Evolutionary conservation across 2,113 vertebrate species (phyloP).

Genomic region (Macrotus californicus): DNA sequence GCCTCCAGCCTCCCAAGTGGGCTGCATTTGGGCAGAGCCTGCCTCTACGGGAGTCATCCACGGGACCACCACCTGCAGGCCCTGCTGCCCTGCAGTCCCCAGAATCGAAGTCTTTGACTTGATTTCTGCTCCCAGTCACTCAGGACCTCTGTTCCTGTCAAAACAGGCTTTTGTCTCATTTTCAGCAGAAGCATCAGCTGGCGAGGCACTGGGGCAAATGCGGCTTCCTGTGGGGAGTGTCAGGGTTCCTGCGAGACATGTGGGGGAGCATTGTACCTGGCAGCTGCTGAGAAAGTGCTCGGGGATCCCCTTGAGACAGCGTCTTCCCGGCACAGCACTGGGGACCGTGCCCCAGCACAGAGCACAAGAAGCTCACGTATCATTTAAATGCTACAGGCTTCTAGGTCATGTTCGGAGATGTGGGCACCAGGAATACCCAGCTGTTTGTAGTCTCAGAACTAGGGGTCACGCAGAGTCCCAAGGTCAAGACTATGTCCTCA

Average conservation of each 20-base stretch:
- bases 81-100: background rate
- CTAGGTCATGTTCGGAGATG: background rate
- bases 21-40: background rate
- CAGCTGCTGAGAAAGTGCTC: background rate
- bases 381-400: background rate
- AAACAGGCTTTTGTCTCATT: background rate
- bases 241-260: background rate
- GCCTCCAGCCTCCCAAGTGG: background rate
- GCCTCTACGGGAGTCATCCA: background rate
- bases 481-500: background rate
- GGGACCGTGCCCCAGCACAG: background rate
- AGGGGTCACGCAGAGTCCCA: rapidly evolving
- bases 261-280: background rate
- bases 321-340: background rate
- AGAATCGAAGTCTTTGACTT: background rate
- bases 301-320: background rate
- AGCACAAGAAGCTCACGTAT: background rate
- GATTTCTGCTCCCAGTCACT: background rate
- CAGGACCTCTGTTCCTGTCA: background rate
- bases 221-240: background rate
- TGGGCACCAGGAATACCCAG: background rate
- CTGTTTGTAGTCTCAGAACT: background rate
- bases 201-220: background rate
- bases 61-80: rapidly evolving
- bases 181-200: background rate